Percentiles rank a stretch among this genome's conserved stretches.
Evolutionary conservation across 2,888 invertebrate genomes (phyloP).

Genomic region (Gandaritis pyraliata): DNA sequence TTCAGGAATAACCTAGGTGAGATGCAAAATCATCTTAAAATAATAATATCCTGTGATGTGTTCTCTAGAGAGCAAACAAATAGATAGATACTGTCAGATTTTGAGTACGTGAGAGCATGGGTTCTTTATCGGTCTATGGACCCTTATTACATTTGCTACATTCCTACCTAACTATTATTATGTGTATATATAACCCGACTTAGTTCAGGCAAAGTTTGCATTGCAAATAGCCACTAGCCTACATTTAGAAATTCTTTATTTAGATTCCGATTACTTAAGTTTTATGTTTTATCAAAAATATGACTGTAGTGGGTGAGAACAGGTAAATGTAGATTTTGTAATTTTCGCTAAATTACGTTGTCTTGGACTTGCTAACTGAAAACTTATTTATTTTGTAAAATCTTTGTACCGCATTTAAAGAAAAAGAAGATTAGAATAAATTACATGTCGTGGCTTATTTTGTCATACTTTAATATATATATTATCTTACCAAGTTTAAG

Average conservation of each 20-base stretch:
- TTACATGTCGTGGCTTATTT: background rate
- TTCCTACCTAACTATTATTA: background rate
- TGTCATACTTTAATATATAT: background rate
- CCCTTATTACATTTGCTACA: background rate
- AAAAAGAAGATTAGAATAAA: background rate
- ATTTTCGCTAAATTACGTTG: background rate
- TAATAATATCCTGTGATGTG: too few species aligned
- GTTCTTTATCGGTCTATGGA: background rate
- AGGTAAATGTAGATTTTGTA: too few species aligned
- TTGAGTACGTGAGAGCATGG: background rate
- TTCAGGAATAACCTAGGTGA: too few species aligned
- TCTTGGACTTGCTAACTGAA: background rate
- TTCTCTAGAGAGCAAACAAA: too few species aligned
- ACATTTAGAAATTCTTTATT: too few species aligned
- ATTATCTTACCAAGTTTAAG: conserved; percentile 46
- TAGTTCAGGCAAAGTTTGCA: conserved; percentile 25
- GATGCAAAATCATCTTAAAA: too few species aligned
- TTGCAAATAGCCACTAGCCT: conserved; percentile 20
- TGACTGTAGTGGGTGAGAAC: too few species aligned
- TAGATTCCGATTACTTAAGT: too few species aligned
- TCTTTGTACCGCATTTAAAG: conserved; percentile 15
- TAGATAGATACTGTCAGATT: too few species aligned
- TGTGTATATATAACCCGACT: conserved; percentile 16
- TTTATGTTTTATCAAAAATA: too few species aligned
- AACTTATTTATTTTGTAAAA: background rate